Base-by-base conservation (phyloP, 2,888 invertebrate species). In the Scaptomyza caliginosa region DNA sequence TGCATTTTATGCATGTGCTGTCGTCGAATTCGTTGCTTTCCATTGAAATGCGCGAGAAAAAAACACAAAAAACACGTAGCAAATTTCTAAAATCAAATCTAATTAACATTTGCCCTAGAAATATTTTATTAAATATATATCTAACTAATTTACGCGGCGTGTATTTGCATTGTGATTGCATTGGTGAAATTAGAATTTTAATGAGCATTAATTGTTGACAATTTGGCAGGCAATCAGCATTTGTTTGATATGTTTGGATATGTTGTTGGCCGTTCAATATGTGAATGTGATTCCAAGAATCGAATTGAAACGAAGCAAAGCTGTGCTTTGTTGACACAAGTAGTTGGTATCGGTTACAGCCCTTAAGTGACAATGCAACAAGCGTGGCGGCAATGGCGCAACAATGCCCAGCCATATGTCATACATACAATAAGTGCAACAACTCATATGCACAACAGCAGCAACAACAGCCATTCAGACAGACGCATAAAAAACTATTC, bases 321-420 rank as follows among this genome's bases (percentile, higher is more conserved):
- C 10, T 26, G 26, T 28, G 28, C 30, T 13, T 32, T 32, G 30
- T 74, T 66, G 73, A 67, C 67, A 67, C n/a, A 60, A 65, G 59
- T 49, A 65, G 42, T 32, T 43, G 8, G 74, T 70, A 74, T 81
- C 67, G 58, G 48, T 83, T 78, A 67, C 83, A 52, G 51, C 39
- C 46, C 72, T 73, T 62, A 67, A 67, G 69, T 71, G 76, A 72
- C 80, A 81, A 78, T 81, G 80, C 81, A 83, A 80, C 80, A 80
- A 80, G 80, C 82, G 63, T 57, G 59, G 74, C 74, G 59, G 66
- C 75, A 70, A 73, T 59, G 59, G 62, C 50, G 55, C 71, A 79
- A 80, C 82, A 80, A 82, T 73, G 67, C 75, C 59, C 64, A 45
- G 50, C 6, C 49, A 21, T 42, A 49, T 54, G 50, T 17, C 32